Base-by-base conservation (phyloP, 2,113 vertebrate genomes). In the Gambusia holbrooki region DNA sequence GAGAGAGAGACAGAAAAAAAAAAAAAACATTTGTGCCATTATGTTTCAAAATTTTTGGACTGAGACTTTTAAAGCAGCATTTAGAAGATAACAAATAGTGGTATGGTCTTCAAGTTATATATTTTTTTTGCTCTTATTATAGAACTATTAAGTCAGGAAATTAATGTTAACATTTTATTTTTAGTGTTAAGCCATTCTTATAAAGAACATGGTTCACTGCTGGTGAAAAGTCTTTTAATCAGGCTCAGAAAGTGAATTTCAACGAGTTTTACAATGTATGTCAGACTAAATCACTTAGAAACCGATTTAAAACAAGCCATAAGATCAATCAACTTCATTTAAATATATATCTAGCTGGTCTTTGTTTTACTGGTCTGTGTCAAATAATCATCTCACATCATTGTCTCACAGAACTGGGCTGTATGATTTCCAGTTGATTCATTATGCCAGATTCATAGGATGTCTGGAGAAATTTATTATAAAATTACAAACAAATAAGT, bases 281-380 rank as follows among this genome's bases (percentile, higher is more conserved):
- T 14, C 60, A 27, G 27, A 61, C 58, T 27, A 15, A 58, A 42
- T 14, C 40, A 42, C 72, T 73, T 7, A 30, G 28, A 70, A 74
- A 81, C 14, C 37, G 10, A 62, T 76, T 74, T 4, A 32, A 28
- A 69, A 69, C 51, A 74, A 58, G 42, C 4, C 48, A 86, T 74
- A 76, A 82, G 65, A 84, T 73, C 45, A 58, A 25, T 54, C 30
- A 62, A 12, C 48, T 78, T 4, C 0, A 33, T 61, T 69, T 62
- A 30, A 72, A 62, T 42, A 42, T 42, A 42, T 15, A 42, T 15
- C 10, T 48, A 76, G 66, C 28, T 35, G 40, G 29, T 62, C n/a
- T 58, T 35, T 35, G 9, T 35, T 69, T 12, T 10, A 33, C 30
- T 54, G 28, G 40, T 69, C 40, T 7, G 28, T 67, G 82, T 40